Evolutionary conservation across 2,113 vertebrate species (phyloP).

Genomic region (Caranx ignobilis): DNA sequence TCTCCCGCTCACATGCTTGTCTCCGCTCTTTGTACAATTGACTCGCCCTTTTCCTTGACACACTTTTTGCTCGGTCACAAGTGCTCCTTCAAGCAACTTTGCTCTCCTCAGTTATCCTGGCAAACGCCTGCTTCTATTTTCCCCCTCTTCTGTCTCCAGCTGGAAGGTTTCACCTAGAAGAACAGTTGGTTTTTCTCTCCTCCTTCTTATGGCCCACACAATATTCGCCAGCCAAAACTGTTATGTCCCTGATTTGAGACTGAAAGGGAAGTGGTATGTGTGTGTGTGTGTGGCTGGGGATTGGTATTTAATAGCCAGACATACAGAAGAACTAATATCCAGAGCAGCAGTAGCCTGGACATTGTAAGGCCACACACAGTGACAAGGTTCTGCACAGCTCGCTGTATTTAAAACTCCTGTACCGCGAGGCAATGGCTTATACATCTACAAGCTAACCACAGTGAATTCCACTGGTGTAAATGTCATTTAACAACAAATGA

Average conservation of each 20-base stretch:
- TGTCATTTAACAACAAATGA: conserved; percentile 69
- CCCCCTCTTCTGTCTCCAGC: conserved; percentile 64
- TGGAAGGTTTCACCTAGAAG: conserved; percentile 72
- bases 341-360: conserved; percentile 77
- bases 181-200: conserved; percentile 71
- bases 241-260: conserved; percentile 76
- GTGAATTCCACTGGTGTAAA: conserved; percentile 66
- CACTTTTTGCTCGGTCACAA: conserved; percentile 38
- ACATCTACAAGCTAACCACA: conserved; percentile 66
- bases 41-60: conserved; percentile 11
- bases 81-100: conserved; percentile 38
- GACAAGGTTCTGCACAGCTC: conserved; percentile 70
- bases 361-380: conserved; percentile 83
- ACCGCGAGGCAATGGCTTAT: conserved; percentile 48
- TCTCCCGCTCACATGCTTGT: conserved; percentile 16
- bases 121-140: conserved; percentile 36
- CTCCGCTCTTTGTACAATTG: conserved; percentile 4
- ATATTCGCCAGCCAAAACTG: conserved; percentile 76
- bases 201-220: conserved; percentile 70
- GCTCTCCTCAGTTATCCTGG: conserved; percentile 54
- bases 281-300: conserved; percentile 66
- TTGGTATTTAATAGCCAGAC: conserved; percentile 75
- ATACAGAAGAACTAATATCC: conserved; percentile 78
- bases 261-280: conserved; percentile 71
- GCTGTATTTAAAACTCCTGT: conserved; percentile 67